These are phyloP conservation scores for Dolomedes plantarius DNA, from an alignment of 2,888 invertebrate genomes.

Conservation along the genomic window DNA sequence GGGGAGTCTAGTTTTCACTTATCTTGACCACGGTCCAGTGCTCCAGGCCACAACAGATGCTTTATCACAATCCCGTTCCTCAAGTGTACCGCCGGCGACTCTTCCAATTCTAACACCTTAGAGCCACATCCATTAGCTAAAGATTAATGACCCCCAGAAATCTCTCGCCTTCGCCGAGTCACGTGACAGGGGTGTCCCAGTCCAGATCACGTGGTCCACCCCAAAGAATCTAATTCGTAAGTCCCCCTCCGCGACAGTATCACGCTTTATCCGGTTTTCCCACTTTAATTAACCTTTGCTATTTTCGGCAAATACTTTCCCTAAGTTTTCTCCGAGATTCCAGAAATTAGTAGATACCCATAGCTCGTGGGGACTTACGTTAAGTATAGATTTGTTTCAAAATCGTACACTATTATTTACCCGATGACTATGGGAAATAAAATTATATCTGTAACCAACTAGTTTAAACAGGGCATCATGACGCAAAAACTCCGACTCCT, in stretches of 20 bases:
- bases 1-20: constrained; percentile 66
- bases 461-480: no score
- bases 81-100: constrained; percentile 33
- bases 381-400: background rate
- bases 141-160: constrained; percentile 64
- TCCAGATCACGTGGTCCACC: constrained; percentile 64
- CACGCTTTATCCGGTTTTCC: constrained; percentile 69
- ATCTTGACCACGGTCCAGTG: constrained; percentile 71
- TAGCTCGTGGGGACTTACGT: background rate
- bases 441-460: no score
- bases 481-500: no score
- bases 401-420: background rate
- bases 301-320: constrained; percentile 63
- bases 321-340: constrained; percentile 47
- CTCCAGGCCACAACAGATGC: constrained; percentile 63
- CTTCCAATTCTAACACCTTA: constrained; percentile 31
- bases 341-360: constrained; percentile 41
- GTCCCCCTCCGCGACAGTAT: constrained; percentile 43
- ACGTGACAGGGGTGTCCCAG: constrained; percentile 67
- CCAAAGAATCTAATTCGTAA: constrained; percentile 67
- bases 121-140: constrained; percentile 63
- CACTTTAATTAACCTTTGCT: constrained; percentile 70
- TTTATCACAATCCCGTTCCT: constrained; percentile 68
- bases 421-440: background rate
- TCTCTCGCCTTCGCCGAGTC: constrained; percentile 47